A percentile compares a stretch with the other conserved stretches of the same genome.
phyloP scores from a whole-genome alignment of 2,888 invertebrate genomes.

The Dolichopus griseipennis region DNA sequence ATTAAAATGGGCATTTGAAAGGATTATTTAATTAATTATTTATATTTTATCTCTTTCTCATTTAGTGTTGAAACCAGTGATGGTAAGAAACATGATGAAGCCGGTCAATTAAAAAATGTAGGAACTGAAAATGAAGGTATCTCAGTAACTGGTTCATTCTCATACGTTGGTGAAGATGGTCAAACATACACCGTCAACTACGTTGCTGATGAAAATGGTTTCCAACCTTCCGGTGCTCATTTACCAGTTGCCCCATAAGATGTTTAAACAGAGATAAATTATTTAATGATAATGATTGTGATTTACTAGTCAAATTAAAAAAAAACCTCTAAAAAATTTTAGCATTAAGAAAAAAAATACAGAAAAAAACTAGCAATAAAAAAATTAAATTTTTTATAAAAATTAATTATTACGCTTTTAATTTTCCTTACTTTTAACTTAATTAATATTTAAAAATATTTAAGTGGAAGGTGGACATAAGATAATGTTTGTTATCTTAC shows the following conservation, averaged over 20 bases:
- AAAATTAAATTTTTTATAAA: no score
- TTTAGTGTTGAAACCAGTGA: conserved; percentile 44
- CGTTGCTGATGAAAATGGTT: conserved; percentile 40
- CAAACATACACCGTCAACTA: conserved; percentile 49
- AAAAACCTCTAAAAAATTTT: no score
- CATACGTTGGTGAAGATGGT: conserved; percentile 50
- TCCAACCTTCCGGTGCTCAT: conserved; percentile 46
- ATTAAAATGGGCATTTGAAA: neutral
- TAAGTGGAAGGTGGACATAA: no score
- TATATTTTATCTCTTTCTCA: conserved; percentile 9
- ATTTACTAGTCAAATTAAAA: no score
- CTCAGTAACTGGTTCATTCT: conserved; percentile 46
- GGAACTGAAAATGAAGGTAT: conserved; percentile 49
- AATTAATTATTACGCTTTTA: no score
- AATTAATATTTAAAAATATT: no score
- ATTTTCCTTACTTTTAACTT: no score
- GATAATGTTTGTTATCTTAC: no score
- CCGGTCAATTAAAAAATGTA: conserved; percentile 46
- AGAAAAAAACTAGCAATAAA: no score
- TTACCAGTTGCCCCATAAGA: conserved; percentile 41
- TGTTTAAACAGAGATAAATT: neutral
- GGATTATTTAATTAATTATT: conserved; percentile 12
- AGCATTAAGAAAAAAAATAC: no score
- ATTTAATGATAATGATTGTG: no score
- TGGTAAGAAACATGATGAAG: conserved; percentile 46